phyloP scores from a whole-genome alignment of 2,888 invertebrate genomes.

The Byasa hedistus region DNA sequence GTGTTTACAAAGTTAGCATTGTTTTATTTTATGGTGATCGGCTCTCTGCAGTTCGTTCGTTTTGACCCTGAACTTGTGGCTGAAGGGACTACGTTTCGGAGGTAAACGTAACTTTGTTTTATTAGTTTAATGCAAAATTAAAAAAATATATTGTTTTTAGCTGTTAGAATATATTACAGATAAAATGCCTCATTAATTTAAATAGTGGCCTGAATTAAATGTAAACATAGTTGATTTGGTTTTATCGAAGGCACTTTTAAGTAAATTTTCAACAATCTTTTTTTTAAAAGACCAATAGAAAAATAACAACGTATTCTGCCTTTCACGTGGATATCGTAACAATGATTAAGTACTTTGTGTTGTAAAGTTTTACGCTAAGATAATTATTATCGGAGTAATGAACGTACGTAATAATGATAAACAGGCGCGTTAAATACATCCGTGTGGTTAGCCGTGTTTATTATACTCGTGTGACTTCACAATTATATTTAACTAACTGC shows the following conservation, averaged over 20 bases:
- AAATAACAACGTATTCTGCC: background rate
- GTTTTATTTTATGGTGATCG: conserved; percentile 53
- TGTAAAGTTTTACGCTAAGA: conserved; percentile 19
- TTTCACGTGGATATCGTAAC: background rate
- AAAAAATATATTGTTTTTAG: background rate
- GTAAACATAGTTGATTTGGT: background rate
- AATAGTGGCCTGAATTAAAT: too few species aligned
- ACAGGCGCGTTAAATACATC: background rate
- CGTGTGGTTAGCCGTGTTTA: background rate
- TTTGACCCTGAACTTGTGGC: conserved; percentile 64
- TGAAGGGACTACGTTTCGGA: conserved; percentile 47
- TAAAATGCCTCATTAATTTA: too few species aligned
- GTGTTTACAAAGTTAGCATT: conserved; percentile 66
- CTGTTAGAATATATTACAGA: background rate
- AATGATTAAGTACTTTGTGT: conserved; percentile 5
- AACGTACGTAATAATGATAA: conserved; percentile 8
- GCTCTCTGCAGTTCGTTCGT: conserved; percentile 48
- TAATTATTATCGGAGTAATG: conserved; percentile 22
- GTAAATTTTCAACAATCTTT: background rate
- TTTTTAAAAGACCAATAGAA: background rate
- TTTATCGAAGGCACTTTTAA: background rate
- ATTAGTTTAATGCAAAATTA: background rate
- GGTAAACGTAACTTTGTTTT: conserved; percentile 35
- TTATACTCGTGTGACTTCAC: background rate
- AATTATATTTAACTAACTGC: background rate